phyloP scores from a whole-genome alignment of 2,113 vertebrate genomes.

The Pristiophorus japonicus region DNA sequence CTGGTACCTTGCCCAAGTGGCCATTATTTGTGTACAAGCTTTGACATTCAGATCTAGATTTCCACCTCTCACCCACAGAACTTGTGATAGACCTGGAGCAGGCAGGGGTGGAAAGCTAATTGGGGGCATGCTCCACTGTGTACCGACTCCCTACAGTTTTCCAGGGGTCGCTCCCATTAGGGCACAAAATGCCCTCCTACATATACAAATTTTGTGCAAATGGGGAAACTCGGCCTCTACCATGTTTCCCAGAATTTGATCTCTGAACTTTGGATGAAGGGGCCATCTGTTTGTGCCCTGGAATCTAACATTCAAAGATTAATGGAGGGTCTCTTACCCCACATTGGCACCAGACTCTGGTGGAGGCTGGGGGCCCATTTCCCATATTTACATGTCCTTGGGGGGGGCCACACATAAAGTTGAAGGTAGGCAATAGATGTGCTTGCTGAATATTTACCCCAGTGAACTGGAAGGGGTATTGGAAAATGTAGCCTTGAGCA shows the following conservation, averaged over 20 bases:
- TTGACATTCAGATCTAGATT: background rate
- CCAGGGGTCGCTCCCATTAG: background rate
- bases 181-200: background rate
- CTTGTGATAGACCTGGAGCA: background rate
- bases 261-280: background rate
- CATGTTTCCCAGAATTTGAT: background rate
- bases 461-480: background rate
- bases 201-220: background rate
- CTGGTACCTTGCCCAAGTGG: background rate
- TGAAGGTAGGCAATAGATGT: background rate
- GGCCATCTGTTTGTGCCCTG: no score
- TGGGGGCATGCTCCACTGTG: background rate
- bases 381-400: background rate
- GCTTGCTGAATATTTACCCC: background rate
- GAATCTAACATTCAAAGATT: no score
- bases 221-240: background rate
- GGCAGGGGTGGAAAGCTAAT: no score
- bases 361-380: background rate
- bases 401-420: background rate
- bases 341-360: no score
- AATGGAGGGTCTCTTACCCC: no score
- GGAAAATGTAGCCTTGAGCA: background rate
- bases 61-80: background rate
- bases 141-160: background rate
- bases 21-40: background rate